A percentile compares a stretch with the other conserved stretches of the same genome.
Evolutionary conservation across 35 echinoderm and acorn worm genomes (phyloP).

Genomic region (Apostichopus parvimensis): DNA sequence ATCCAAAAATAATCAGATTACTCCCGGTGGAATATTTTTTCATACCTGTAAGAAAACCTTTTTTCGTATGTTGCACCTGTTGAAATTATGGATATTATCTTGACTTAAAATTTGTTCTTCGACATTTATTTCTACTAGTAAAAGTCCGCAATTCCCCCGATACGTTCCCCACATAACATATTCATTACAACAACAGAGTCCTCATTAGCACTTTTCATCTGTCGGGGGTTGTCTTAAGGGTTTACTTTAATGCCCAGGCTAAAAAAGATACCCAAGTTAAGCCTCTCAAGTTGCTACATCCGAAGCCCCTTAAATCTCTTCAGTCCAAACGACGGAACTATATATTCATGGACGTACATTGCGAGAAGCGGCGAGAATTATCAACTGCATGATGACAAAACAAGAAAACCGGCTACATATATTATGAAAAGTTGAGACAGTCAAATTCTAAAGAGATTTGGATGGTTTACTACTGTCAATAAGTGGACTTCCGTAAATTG

Average conservation of each 20-base stretch:
- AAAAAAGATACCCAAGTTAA: neutral
- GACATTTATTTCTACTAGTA: too few species aligned
- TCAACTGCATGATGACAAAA: too few species aligned
- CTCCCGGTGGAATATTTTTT: too few species aligned
- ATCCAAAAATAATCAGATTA: too few species aligned
- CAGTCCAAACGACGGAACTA: neutral
- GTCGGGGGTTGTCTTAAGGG: neutral
- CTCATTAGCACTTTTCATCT: neutral
- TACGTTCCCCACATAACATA: neutral
- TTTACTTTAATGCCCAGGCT: neutral
- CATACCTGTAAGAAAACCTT: too few species aligned
- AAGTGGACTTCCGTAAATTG: neutral
- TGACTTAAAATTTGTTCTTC: too few species aligned
- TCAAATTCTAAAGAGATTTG: neutral
- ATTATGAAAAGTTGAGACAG: too few species aligned
- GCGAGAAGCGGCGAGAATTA: neutral
- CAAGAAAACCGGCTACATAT: too few species aligned
- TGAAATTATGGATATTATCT: too few species aligned
- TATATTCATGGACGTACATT: neutral
- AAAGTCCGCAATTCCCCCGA: too few species aligned
- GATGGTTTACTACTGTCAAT: neutral
- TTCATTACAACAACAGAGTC: neutral
- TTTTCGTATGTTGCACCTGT: too few species aligned
- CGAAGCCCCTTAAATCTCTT: neutral
- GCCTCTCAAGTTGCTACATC: neutral